A percentile compares a stretch with the other conserved stretches of the same genome.
Evolutionary conservation across 1,140 invertebrate species (phyloP).

Genomic region (Papilio polyxenes): DNA sequence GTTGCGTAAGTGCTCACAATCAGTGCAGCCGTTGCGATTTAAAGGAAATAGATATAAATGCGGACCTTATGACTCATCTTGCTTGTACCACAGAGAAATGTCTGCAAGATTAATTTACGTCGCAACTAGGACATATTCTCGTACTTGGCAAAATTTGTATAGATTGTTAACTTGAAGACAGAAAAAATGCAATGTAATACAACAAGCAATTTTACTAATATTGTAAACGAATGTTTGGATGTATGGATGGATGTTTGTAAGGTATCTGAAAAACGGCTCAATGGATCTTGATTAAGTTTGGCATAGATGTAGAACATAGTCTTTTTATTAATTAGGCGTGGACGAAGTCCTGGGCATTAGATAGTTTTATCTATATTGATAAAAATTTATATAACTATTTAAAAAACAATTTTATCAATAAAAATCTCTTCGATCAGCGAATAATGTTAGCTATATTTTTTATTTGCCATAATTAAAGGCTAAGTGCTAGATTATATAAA

Average conservation of each 20-base stretch:
- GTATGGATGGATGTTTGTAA: no score
- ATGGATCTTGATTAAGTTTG: no score
- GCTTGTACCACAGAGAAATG: conserved; percentile 9
- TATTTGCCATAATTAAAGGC: background rate
- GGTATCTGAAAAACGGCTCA: no score
- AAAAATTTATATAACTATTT: background rate
- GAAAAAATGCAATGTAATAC: no score
- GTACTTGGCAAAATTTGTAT: background rate
- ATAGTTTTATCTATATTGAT: background rate
- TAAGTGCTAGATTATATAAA: background rate
- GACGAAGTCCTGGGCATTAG: no score
- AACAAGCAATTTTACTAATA: no score
- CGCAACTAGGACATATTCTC: background rate
- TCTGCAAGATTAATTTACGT: conserved; percentile 19
- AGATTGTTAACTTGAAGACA: no score
- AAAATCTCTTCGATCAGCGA: background rate
- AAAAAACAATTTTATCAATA: background rate
- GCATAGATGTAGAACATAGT: no score
- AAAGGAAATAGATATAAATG: conserved; percentile 28
- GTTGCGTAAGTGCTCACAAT: conserved; percentile 8
- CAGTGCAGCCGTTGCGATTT: conserved; percentile 14
- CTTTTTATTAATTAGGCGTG: no score
- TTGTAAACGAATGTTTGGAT: no score
- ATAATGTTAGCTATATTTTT: background rate
- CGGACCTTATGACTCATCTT: conserved; percentile 4